Evolutionary conservation across 2,888 invertebrate species (phyloP).

Genomic region (Didymodactylos carnosus): DNA sequence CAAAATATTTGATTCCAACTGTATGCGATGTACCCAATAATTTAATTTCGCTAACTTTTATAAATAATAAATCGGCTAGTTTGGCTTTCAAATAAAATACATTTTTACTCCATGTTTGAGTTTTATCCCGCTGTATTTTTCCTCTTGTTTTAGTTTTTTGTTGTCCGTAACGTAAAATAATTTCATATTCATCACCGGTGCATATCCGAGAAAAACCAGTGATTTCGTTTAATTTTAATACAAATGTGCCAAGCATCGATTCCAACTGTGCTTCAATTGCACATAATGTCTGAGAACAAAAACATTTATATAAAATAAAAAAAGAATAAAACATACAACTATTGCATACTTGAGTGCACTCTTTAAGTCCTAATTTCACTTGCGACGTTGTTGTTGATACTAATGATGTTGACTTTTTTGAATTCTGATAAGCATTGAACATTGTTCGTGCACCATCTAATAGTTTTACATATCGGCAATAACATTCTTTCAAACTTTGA

Average conservation of each 20-base stretch:
- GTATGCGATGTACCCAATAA: slow-evolving; percentile 30
- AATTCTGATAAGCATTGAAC: neutral
- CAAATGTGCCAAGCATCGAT: slow-evolving; percentile 37
- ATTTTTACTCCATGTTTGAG: slow-evolving; percentile 38
- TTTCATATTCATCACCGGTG: slow-evolving; percentile 43
- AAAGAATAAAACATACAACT: no score
- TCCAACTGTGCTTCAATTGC: slow-evolving; percentile 38
- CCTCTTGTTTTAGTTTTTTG: slow-evolving; percentile 43
- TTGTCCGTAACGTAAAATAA: slow-evolving; percentile 38
- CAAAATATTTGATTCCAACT: slow-evolving; percentile 42
- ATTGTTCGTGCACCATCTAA: neutral
- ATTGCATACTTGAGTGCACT: neutral
- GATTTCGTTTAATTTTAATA: slow-evolving; percentile 39
- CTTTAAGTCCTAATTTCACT: neutral
- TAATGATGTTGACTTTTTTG: no score
- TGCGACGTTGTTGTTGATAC: neutral
- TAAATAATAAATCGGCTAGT: slow-evolving; percentile 37
- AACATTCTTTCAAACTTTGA: neutral
- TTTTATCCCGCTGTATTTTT: slow-evolving; percentile 33
- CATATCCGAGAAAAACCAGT: slow-evolving; percentile 43
- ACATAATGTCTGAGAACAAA: slow-evolving; percentile 32
- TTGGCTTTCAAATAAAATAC: slow-evolving; percentile 33
- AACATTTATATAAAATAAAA: no score
- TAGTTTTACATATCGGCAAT: neutral
- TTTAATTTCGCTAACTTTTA: slow-evolving; percentile 37